Evolutionary conservation across 2,888 invertebrate species (phyloP), one percentile per base, ranked within the genome.

Genomic region (Helicoverpa assulta): DNA sequence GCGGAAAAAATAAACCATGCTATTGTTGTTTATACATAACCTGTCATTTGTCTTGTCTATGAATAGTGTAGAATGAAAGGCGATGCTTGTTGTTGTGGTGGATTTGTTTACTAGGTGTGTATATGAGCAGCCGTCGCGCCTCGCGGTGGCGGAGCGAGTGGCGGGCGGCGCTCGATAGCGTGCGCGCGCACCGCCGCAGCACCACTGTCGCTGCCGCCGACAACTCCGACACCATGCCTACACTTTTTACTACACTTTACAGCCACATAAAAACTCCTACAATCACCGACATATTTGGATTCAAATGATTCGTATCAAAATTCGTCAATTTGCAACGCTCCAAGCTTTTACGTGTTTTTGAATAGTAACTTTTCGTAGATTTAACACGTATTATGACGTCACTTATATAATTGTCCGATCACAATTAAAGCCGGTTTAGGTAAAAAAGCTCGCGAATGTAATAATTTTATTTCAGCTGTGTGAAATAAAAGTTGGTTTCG

Each of bases 131-230:
- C 82, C 74, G 73, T 71, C 70, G 68, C 53, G 68, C 70, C 66
- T 63, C 51, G 65, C 63, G 57, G 79, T 64, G 70, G 66, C 18
- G 62, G 63, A 66, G 64, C 61, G 80, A 67, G 56, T 80, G 76
- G 83, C 81, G 85, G 67, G 73, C 73, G 63, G 81, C 91, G 92
- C 86, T 93, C 93, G 90, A 93, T 93, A 93, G 73, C 76, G 78
- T 92, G 93, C 93, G 93, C 93, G 93, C 93, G 93, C 93, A 93
- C 76, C 84, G 74, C 86, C 85, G 84, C 88, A 86, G 78, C 78
- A 70, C 67, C 37, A n/a, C 60, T 37, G 52, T 61, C 67, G 57
- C 67, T 51, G 55, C 58, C 50, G 7, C 71, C 65, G 75, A 73
- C 67, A 76, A 69, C 61, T 66, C 73, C 40, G 12, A 66, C 70